Conservation (phyloP, 2,888 invertebrate species). For the Harmothoe impar region DNA sequence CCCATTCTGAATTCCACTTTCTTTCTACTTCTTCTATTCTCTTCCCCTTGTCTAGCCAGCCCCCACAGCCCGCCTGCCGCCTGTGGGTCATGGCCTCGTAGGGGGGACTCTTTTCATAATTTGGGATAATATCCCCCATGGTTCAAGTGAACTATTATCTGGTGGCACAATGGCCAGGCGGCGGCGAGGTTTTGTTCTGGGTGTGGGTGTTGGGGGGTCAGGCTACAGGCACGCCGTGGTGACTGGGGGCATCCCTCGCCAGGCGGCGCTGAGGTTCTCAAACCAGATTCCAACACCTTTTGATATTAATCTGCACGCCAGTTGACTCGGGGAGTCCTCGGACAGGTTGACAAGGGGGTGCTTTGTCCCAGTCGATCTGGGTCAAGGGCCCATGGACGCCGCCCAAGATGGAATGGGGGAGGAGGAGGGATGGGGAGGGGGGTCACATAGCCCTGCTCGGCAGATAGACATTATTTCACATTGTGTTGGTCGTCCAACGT, state of each 20-base stretch:
- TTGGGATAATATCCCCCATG: conserved; percentile 57
- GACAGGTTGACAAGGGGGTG: conserved; percentile 51
- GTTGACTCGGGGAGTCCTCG: conserved; percentile 16
- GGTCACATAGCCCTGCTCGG: background rate
- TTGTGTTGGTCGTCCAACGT: conserved; percentile 27
- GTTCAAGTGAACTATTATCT: conserved; percentile 50
- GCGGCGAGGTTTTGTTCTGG: background rate
- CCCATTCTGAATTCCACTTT: background rate
- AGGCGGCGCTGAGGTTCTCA: background rate
- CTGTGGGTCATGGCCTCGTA: conserved; percentile 13
- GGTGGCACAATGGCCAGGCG: background rate
- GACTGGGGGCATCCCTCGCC: background rate
- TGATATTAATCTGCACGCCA: conserved; percentile 56
- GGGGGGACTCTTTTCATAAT: conserved; percentile 56
- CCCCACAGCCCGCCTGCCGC: background rate
- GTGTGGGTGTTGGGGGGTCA: background rate
- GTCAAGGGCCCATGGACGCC: conserved; percentile 37
- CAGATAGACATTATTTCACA: conserved; percentile 46
- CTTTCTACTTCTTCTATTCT: background rate
- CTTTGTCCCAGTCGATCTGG: conserved; percentile 45
- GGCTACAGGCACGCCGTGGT: conserved; percentile 30
- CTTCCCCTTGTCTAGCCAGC: background rate
- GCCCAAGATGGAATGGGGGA: conserved; percentile 27
- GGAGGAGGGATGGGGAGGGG: background rate
- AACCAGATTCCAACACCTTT: conserved; percentile 60